Base-by-base conservation (phyloP, 2,797 vertebrate species). In the Ctenopoma kingsleyae region DNA sequence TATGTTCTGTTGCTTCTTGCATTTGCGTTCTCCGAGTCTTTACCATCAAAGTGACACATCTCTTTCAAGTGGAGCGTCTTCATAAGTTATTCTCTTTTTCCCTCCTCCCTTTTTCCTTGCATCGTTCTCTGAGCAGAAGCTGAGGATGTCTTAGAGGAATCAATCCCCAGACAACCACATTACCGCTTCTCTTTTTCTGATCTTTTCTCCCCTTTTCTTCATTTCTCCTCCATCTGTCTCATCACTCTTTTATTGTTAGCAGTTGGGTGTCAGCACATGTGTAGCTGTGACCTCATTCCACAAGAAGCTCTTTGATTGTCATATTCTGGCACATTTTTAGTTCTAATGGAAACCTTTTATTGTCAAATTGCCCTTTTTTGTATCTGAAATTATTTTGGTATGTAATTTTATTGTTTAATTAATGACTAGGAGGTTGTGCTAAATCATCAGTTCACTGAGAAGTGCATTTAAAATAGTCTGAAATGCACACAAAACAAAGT, bases 51-150 rank as follows among this genome's bases (percentile, higher is more conserved):
- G 30, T 78, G 78, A 86, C 82, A 84, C 78, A 59, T 86, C 67
- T 82, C 86, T 91, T 91, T 92, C 81, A 92, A 89, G 85, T 89
- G 36, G 17, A 75, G 64, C 53, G 40, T 87, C 87, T 86, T 92
- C 89, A 90, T 92, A 89, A 91, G 83, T 80, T 87, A 92, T 91
- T 92, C 91, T 75, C 91, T 89, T 89, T 91, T 70, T 76, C 81
- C 73, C 65, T 67, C 71, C 48, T 74, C 65, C 71, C 72, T 46
- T 47, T 54, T 75, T 74, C 75, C 63, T 59, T 59, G 57, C 74
- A 68, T 69, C 53, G 12, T 79, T 73, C 90, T 89, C 88, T 5
- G 71, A 87, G 87, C 87, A 90, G 85, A 81, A 76, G 59, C 74
- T 44, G 61, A 83, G 80, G 66, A 65, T 76, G 71, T 88, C 82